phyloP scores from a whole-genome alignment of 1,140 invertebrate species.

The Papilio polytes region DNA sequence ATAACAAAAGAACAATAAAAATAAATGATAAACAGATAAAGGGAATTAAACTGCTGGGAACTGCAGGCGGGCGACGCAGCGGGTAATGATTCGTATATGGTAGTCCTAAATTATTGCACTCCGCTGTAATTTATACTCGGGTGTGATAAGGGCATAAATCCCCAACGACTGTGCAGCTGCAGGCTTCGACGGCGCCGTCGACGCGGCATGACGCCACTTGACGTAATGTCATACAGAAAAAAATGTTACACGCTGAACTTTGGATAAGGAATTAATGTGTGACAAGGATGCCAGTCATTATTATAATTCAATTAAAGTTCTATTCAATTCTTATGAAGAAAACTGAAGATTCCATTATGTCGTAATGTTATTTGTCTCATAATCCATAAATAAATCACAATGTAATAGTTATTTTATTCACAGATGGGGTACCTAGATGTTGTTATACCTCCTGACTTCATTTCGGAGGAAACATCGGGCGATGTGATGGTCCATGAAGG shows the following conservation, averaged over 20 bases:
- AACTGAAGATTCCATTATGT: too few relatives aligned
- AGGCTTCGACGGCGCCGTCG: conserved; percentile 67
- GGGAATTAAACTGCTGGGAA: conserved; percentile 73
- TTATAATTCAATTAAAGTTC: background rate
- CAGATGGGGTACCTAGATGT: conserved; percentile 93
- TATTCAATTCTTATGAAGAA: background rate
- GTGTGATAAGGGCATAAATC: conserved; percentile 81
- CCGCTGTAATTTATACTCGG: conserved; percentile 77
- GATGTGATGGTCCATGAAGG: conserved; percentile 93
- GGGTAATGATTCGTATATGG: conserved; percentile 82
- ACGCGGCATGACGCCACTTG: conserved; percentile 73
- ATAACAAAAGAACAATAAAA: conserved; percentile 38
- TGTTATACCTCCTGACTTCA: conserved; percentile 93
- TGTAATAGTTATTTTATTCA: conserved; percentile 50
- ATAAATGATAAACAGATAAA: conserved; percentile 71
- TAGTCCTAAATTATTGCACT: conserved; percentile 80
- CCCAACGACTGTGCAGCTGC: conserved; percentile 69
- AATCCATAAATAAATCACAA: too few relatives aligned
- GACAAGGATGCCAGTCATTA: background rate
- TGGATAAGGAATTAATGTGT: background rate
- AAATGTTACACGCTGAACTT: conserved; percentile 44
- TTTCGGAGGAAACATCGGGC: conserved; percentile 91
- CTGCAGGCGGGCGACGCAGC: conserved; percentile 64
- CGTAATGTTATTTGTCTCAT: too few relatives aligned
- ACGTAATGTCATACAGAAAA: conserved; percentile 62